phyloP scores from a whole-genome alignment of 2,888 invertebrate species.

The Pandemis cinnamomeana region DNA sequence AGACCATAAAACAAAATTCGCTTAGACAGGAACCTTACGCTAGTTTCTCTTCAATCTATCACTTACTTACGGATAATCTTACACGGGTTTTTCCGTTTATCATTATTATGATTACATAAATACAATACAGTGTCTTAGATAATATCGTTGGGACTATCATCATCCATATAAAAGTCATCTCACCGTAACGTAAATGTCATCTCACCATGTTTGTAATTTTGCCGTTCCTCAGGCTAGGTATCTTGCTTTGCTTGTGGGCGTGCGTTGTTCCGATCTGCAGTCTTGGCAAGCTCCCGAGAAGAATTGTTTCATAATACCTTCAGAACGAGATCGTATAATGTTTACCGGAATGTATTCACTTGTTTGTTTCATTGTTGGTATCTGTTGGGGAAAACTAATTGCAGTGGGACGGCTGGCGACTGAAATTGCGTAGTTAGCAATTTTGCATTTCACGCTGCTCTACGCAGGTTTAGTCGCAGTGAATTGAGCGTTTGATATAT shows the following conservation, averaged over 20 bases:
- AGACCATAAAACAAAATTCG: not conserved
- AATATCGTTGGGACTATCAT: not conserved
- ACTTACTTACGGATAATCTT: not conserved
- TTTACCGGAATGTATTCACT: not conserved
- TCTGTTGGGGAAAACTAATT: not conserved
- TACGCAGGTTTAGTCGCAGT: too few species aligned
- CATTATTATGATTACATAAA: not conserved
- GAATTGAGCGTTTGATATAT: not conserved
- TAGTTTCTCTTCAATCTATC: not conserved
- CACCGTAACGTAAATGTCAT: not conserved
- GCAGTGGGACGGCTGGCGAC: not conserved
- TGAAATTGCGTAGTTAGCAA: not conserved
- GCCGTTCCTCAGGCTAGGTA: not conserved
- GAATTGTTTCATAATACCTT: conserved; percentile 9
- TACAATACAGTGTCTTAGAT: not conserved
- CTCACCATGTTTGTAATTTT: not conserved
- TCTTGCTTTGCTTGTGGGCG: not conserved
- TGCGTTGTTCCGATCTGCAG: not conserved
- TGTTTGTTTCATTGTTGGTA: not conserved
- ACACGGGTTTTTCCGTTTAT: not conserved
- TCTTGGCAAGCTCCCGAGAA: conserved; percentile 16
- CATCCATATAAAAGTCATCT: not conserved
- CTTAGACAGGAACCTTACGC: not conserved
- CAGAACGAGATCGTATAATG: not conserved
- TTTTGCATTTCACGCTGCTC: not conserved